phyloP scores from a whole-genome alignment of 2,888 invertebrate genomes.

The Omphaloscelis lunosa region DNA sequence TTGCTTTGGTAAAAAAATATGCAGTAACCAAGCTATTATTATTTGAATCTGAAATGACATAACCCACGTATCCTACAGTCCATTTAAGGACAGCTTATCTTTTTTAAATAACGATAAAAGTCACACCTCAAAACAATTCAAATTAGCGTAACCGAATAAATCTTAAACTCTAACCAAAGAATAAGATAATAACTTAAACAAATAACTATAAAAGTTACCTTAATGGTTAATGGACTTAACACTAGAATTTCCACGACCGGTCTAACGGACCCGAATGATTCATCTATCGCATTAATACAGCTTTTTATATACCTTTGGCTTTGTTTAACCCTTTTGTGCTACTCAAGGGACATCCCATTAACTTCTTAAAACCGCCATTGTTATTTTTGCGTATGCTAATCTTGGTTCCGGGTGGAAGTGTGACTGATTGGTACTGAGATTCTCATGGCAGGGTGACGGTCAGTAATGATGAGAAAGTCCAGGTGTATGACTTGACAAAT shows the following conservation, averaged over 20 bases:
- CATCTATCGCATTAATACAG: constrained; percentile 86
- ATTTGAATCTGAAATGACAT: background rate
- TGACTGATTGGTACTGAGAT: constrained; percentile 86
- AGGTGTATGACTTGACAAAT: constrained; percentile 70
- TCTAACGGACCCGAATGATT: constrained; percentile 85
- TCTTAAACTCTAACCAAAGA: constrained; percentile 64
- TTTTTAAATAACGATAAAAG: constrained; percentile 63
- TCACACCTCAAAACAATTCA: constrained; percentile 48
- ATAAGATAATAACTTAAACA: constrained; percentile 65
- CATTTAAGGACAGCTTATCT: constrained; percentile 12
- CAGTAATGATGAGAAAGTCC: constrained; percentile 79
- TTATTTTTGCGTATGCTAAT: constrained; percentile 88
- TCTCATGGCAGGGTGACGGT: constrained; percentile 81
- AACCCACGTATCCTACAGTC: background rate
- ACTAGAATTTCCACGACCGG: constrained; percentile 76
- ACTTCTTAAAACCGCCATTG: constrained; percentile 84
- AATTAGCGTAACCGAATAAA: constrained; percentile 74
- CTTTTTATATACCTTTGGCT: constrained; percentile 82
- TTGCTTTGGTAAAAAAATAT: background rate
- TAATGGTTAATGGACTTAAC: constrained; percentile 71
- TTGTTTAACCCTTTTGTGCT: constrained; percentile 88
- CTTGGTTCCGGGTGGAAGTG: constrained; percentile 78
- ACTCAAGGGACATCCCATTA: constrained; percentile 85
- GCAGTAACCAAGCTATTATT: background rate
- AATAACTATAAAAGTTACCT: constrained; percentile 70